These are phyloP conservation scores for Melieria omissa DNA, from an alignment of 2,888 invertebrate genomes.

Conservation along the genomic window DNA sequence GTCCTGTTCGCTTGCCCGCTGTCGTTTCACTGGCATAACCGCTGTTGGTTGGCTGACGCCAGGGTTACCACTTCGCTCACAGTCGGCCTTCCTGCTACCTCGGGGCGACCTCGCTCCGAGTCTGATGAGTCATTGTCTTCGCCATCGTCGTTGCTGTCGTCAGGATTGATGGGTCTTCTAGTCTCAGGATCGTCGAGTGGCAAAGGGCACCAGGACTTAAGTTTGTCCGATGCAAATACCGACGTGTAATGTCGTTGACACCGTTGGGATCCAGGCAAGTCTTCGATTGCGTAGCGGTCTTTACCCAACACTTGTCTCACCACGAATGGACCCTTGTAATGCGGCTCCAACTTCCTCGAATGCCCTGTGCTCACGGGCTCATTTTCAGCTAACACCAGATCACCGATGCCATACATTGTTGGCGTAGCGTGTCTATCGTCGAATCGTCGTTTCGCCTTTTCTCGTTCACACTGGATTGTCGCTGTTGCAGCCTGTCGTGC, in stretches of 20 bases:
- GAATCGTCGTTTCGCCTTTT: slow-evolving; percentile 31
- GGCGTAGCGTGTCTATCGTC: slow-evolving; percentile 33
- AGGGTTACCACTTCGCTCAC: no score
- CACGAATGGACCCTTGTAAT: slow-evolving; percentile 45
- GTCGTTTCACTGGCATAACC: no score
- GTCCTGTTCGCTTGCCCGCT: no score
- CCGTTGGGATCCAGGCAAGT: slow-evolving; percentile 43
- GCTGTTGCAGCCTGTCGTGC: neutral
- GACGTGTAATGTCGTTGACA: slow-evolving; percentile 45
- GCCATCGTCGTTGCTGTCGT: no score
- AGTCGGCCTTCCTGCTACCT: no score
- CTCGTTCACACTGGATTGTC: slow-evolving; percentile 15
- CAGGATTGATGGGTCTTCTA: no score
- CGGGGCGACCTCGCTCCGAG: no score
- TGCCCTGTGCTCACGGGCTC: no score
- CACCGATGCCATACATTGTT: slow-evolving; percentile 26
- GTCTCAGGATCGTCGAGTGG: neutral
- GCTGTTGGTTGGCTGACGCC: no score
- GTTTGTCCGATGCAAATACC: slow-evolving; percentile 42
- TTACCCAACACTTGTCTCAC: slow-evolving; percentile 39
- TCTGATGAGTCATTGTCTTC: no score
- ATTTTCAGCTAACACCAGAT: slow-evolving; percentile 39
- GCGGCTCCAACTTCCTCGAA: no score
- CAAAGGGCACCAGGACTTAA: slow-evolving; percentile 43
- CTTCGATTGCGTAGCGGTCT: slow-evolving; percentile 48